phyloP scores from a whole-genome alignment of 2,888 invertebrate genomes.

The Anorthoa munda region DNA sequence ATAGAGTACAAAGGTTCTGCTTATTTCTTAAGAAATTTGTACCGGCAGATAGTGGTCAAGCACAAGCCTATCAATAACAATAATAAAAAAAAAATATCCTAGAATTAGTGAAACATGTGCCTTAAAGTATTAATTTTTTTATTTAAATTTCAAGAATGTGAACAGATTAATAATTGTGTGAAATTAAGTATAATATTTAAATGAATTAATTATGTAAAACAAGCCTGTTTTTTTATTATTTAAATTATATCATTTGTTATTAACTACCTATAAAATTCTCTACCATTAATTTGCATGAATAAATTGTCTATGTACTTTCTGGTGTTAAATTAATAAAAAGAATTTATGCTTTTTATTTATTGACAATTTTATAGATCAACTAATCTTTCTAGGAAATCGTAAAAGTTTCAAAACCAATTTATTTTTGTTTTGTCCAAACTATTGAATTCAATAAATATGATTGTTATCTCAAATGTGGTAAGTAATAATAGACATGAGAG shows the following conservation, averaged over 20 bases:
- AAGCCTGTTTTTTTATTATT: neutral
- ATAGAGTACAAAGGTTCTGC: no score
- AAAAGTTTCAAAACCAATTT: neutral
- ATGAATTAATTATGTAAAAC: neutral
- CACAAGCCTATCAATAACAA: no score
- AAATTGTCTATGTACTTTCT: neutral
- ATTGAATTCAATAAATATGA: neutral
- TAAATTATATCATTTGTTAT: neutral
- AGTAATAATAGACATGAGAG: neutral
- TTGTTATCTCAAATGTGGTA: slow-evolving; percentile 9
- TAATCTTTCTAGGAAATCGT: no score
- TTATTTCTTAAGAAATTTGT: no score
- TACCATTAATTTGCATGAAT: slow-evolving; percentile 5
- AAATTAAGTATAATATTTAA: neutral
- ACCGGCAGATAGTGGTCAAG: no score
- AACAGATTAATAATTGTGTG: neutral
- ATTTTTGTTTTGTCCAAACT: neutral
- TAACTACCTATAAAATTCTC: neutral
- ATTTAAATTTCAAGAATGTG: neutral
- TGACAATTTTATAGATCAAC: no score
- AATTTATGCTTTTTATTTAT: neutral
- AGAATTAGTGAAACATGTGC: no score
- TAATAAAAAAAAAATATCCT: no score
- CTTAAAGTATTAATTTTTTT: neutral
- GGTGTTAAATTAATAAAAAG: neutral